Base-by-base conservation (phyloP, 2,113 vertebrate genomes). In the Salvelinus fontinalis region DNA sequence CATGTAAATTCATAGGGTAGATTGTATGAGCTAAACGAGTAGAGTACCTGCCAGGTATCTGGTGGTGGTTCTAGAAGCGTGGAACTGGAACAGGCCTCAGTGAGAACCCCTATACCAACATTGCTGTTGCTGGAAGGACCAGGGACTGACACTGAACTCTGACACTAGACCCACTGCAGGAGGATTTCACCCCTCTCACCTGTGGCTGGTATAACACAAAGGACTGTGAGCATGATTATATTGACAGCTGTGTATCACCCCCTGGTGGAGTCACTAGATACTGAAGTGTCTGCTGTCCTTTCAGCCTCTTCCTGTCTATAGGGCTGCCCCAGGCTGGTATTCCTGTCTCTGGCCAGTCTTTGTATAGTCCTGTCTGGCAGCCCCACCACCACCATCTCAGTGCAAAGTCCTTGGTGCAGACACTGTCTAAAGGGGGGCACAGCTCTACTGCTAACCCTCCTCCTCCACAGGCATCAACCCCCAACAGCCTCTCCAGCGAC, bases 401-500 rank as follows among this genome's bases (percentile, higher is more conserved):
- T 16, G 84, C 87, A 0, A 95, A 94, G 81, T 96, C 95, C 75
- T 96, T 94, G 0, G 95, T 95, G 84, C 92, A 85, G 78, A 94
- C 34, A 67, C 94, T 94, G 71, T 93, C 94, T 49, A 88, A 90
- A 39, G 80, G 89, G 71, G 85, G 86, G 0, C 0, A 3, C 1
- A 51, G n/a, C 67, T 82, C 81, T 70, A 27, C 80, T 22, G 68
- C 16, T 29, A 62, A 6, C 5, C 31, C 31, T 60, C 85, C 34
- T 2, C 8, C 0, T 29, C 69, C 78, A 70, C 67, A 89, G 8
- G 75, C 6, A 3, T 1, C 5, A 3, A 0, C 85, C 76, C 91
- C 49, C 1, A 87, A 92, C 67, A 93, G 90, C 64, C 73, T 85
- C 77, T 88, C 94, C 92, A 87, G 60, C 82, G 73, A 27, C 75